These are phyloP conservation scores for Carollia perspicillata DNA, from an alignment of 2,113 vertebrate species.

Conservation along the genomic window DNA sequence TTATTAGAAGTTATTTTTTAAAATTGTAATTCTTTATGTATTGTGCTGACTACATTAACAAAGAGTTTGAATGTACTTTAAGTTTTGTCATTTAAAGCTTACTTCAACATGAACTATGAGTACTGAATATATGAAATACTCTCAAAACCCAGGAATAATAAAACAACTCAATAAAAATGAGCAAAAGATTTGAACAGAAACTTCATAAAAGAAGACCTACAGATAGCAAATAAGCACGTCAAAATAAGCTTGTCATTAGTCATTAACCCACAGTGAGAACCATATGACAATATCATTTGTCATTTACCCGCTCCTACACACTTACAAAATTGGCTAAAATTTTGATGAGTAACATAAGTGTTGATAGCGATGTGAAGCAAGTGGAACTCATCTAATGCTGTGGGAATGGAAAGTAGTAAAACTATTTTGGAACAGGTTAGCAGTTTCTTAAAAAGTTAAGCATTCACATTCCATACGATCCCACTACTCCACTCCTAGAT, in stretches of 20 bases:
- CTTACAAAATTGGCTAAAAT: background rate
- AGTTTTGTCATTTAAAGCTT: background rate
- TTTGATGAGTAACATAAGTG: background rate
- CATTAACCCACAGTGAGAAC: background rate
- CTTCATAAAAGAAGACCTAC: background rate
- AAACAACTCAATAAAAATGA: background rate
- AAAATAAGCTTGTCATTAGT: background rate
- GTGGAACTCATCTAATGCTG: background rate
- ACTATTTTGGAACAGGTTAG: background rate
- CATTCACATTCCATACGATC: background rate
- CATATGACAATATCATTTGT: background rate
- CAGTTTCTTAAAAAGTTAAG: constrained; percentile 3
- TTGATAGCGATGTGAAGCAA: background rate
- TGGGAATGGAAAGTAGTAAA: background rate
- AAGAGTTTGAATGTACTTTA: background rate
- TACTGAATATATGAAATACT: background rate
- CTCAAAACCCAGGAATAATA: background rate
- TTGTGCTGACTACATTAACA: background rate
- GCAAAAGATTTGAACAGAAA: background rate
- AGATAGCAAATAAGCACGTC: background rate
- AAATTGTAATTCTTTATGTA: background rate
- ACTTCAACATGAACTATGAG: background rate
- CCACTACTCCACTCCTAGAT: background rate
- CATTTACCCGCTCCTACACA: background rate
- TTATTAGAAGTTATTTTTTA: background rate